A percentile compares a stretch with the other conserved stretches of the same genome.
These are phyloP conservation scores for Torymus aiolomorphi DNA, from an alignment of 2,888 invertebrate genomes.

Conservation along the genomic window DNA sequence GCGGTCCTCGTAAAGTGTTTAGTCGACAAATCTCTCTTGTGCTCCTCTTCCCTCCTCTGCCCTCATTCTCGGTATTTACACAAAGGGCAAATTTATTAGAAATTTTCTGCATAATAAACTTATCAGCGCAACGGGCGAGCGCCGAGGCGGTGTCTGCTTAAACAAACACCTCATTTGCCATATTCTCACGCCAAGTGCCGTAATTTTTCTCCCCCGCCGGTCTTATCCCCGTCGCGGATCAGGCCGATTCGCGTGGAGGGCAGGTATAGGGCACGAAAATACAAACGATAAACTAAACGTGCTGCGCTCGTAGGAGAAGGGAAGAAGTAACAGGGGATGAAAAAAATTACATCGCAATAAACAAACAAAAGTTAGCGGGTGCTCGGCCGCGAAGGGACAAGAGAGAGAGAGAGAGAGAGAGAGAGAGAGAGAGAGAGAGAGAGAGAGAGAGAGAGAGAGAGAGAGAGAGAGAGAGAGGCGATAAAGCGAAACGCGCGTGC, in stretches of 20 bases:
- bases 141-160: not conserved
- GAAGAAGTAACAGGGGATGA: not conserved
- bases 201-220: conserved; percentile 25
- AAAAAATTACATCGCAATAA: not conserved
- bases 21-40: too few species aligned
- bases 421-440: too few species aligned
- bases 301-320: not conserved
- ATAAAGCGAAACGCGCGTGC: conserved; percentile 31
- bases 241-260: too few species aligned
- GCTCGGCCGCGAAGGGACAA: not conserved
- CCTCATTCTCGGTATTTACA: too few species aligned
- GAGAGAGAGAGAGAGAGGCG: not conserved
- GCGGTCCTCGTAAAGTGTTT: too few species aligned
- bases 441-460: not conserved
- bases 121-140: conserved; percentile 1
- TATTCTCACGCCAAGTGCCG: conserved; percentile 15
- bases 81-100: conserved; percentile 7
- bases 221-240: too few species aligned
- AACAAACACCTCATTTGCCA: conserved; percentile 30
- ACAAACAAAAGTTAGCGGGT: conserved; percentile 13
- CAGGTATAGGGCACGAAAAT: too few species aligned
- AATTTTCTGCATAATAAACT: conserved; percentile 33
- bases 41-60: too few species aligned
- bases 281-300: not conserved
- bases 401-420: too few species aligned